These are phyloP conservation scores for Bombus confusus DNA, from an alignment of 1,140 invertebrate genomes.

Conservation along the genomic window DNA sequence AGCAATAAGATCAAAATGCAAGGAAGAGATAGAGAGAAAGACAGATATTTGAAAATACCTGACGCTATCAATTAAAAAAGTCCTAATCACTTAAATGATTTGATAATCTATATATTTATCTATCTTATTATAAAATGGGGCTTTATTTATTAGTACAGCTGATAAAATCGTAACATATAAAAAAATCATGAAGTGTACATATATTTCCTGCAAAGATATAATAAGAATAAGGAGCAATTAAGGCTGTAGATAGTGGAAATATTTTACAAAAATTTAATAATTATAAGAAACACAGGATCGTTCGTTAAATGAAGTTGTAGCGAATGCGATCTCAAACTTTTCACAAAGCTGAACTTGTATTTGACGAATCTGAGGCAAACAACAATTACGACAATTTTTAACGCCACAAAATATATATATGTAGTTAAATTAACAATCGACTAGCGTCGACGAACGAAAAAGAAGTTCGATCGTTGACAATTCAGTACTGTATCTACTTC, in stretches of 20 bases:
- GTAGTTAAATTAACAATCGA: not conserved
- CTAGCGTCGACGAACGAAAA: not conserved
- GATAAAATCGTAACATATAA: not conserved
- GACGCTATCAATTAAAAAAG: not conserved
- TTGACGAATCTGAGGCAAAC: not conserved
- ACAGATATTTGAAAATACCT: not conserved
- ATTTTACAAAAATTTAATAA: not conserved
- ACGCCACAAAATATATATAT: not conserved
- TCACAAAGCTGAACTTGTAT: not conserved
- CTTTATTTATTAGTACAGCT: not conserved
- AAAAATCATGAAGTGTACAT: not conserved
- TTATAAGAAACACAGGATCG: not conserved
- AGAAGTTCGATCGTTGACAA: not conserved
- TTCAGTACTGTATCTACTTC: not conserved
- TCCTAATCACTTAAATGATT: not conserved
- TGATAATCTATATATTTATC: conserved; percentile 25
- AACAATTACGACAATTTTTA: not conserved
- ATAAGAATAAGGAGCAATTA: no score
- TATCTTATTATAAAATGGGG: not conserved
- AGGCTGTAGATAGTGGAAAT: no score
- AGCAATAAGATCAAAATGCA: not conserved
- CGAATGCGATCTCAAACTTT: not conserved
- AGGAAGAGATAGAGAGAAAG: not conserved
- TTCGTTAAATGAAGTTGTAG: not conserved
- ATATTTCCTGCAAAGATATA: not conserved